Conservation (phyloP, 1,140 invertebrate genomes). For the Thaumetopoea pityocampa region DNA sequence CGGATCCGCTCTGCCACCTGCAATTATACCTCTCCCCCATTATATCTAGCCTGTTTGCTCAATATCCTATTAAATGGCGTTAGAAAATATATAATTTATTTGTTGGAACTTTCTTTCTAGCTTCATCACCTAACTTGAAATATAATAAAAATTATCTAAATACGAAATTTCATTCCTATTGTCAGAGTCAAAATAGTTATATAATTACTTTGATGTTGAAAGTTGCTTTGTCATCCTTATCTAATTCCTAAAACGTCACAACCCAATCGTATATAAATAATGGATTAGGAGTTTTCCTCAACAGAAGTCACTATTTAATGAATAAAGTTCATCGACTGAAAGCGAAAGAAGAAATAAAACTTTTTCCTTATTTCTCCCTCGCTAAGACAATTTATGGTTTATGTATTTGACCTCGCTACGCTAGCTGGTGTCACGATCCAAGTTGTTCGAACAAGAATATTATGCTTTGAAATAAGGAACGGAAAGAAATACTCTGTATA, state of each 20-base stretch:
- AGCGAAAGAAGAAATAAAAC: slow-evolving; percentile 49
- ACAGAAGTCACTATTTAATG: slow-evolving; percentile 50
- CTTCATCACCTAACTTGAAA: too few species aligned
- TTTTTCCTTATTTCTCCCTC: slow-evolving; percentile 46
- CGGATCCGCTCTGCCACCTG: too few species aligned
- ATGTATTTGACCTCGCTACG: slow-evolving; percentile 62
- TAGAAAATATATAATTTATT: too few species aligned
- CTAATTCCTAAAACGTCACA: slow-evolving; percentile 1
- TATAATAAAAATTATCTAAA: too few species aligned
- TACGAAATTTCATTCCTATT: too few species aligned
- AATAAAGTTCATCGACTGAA: slow-evolving; percentile 44
- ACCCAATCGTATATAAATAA: slow-evolving; percentile 15
- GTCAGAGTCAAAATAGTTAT: too few species aligned
- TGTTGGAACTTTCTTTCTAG: too few species aligned
- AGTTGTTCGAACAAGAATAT: slow-evolving; percentile 44
- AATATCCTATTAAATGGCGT: too few species aligned
- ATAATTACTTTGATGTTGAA: background rate
- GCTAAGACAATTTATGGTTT: slow-evolving; percentile 62
- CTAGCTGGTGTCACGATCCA: slow-evolving; percentile 50
- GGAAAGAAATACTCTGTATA: slow-evolving; percentile 23
- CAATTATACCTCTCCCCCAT: too few species aligned
- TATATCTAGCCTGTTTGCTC: too few species aligned
- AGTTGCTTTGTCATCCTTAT: background rate
- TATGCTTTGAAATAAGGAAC: slow-evolving; percentile 29
- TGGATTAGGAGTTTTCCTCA: slow-evolving; percentile 35